Conservation (phyloP, 2,113 vertebrate species). For the Picathartes gymnocephalus region DNA sequence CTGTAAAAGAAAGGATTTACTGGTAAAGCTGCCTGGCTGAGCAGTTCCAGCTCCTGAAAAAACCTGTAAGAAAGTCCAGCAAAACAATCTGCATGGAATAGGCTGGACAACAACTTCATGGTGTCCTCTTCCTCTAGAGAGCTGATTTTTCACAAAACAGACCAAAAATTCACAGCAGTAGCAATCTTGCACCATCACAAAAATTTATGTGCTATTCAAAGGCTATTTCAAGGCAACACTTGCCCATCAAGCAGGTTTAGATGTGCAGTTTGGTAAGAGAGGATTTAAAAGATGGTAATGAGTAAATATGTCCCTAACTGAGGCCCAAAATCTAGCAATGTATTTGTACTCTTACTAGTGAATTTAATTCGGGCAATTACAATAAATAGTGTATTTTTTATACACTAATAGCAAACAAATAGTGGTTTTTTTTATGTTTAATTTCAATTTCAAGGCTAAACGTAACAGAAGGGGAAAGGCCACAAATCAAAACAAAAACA, state of each 20-base stretch:
- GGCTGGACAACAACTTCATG: not conserved
- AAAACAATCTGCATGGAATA: not conserved
- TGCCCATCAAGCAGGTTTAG: not conserved
- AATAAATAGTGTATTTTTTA: fast-evolving
- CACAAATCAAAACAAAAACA: not conserved
- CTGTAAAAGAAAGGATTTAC: not conserved
- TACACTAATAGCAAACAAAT: no score
- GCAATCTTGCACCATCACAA: not conserved
- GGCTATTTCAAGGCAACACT: not conserved
- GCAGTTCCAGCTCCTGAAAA: not conserved
- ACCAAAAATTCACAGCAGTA: not conserved
- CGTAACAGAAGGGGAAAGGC: not conserved
- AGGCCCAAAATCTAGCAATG: not conserved
- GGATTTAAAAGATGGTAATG: not conserved
- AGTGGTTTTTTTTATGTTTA: fast-evolving
- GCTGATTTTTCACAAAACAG: not conserved
- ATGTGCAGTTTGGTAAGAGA: not conserved
- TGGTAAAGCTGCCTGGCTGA: not conserved
- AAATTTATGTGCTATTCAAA: fast-evolving
- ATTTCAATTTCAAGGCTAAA: not conserved
- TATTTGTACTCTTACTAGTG: not conserved
- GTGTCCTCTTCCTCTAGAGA: not conserved
- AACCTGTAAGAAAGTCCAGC: not conserved
- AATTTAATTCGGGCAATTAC: not conserved
- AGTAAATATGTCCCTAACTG: not conserved